These are phyloP conservation scores for Sclerodermus sp. DNA, from an alignment of 2,888 invertebrate species.

Conservation along the genomic window DNA sequence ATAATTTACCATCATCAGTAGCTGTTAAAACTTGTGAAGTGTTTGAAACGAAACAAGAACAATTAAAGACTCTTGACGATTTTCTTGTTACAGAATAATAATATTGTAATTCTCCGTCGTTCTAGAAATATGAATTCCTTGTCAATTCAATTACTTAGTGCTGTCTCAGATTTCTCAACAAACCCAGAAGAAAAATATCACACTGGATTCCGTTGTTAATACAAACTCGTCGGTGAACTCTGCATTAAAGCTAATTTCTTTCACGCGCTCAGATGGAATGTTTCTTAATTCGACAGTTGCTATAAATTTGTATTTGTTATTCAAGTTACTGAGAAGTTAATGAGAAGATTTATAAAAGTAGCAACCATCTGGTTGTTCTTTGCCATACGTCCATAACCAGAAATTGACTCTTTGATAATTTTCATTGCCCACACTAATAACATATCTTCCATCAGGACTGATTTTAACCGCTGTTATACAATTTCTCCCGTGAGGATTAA, in stretches of 20 bases:
- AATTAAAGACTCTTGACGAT: constrained; percentile 57
- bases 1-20: constrained; percentile 34
- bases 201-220: constrained; percentile 52
- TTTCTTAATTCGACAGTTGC: constrained; percentile 26
- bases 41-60: constrained; percentile 60
- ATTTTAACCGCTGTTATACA: constrained; percentile 58
- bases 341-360: background rate
- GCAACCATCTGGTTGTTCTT: constrained; percentile 62
- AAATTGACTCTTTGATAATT: constrained; percentile 60
- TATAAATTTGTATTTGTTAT: constrained; percentile 8
- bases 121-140: constrained; percentile 7
- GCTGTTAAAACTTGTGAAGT: constrained; percentile 60
- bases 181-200: constrained; percentile 56
- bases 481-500: constrained; percentile 59
- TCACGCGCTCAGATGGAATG: constrained; percentile 24
- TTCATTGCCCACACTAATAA: constrained; percentile 62
- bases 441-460: constrained; percentile 64
- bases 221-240: constrained; percentile 54
- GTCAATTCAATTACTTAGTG: background rate
- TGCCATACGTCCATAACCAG: constrained; percentile 67
- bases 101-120: constrained; percentile 5
- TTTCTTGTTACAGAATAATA: constrained; percentile 10
- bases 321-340: background rate
- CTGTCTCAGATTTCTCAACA: too few species aligned
- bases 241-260: constrained; percentile 52